Evolutionary conservation across 2,888 invertebrate species (phyloP), one percentile per base, ranked within the genome.

Genomic region (Brassicogethes aeneus): DNA sequence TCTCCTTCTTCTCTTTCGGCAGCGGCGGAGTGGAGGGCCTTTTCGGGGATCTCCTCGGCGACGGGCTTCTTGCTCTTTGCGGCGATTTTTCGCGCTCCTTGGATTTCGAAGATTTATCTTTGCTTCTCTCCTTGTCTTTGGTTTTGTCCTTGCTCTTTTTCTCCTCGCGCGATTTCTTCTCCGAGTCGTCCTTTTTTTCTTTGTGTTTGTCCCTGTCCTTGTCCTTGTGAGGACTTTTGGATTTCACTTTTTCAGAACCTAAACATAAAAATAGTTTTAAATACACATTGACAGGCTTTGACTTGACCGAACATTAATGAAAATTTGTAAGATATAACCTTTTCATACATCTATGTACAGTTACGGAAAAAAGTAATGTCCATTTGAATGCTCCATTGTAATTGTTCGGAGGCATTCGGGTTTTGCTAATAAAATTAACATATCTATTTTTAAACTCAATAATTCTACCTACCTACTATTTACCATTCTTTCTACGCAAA

Each of bases 151-250:
- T 74, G n/a, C 72, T 69, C 15, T 70, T 72, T 35, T 71, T 71
- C 38, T 69, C 69, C 16, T 64, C 64, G 15, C 70, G 70, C 44
- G 67, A 59, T 39, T 64, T 65, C 7, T 74, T 71, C 1, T 70
- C 55, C 15, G 66, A 65, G 39, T 50, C 3, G 37, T 48, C 29
- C 42, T 42, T 43, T 10, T 66, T 70, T 7, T 70, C 70, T 34
- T 70, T 69, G 16, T 64, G 68, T 36, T 68, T 70, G 3, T 59
- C 69, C 59, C 64, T 44, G 36, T 62, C 57, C 59, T 68, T 54
- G 55, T 70, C 55, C 51, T 76, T 80, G 46, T 76, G 73, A 2
- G 76, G 76, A 51, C 74, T 78, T 54, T 78, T 77, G 47, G 53
- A 57, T 68, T 72, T 56, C 42, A 47, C 40, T 53, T 63, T 63